These are phyloP conservation scores for Artibeus jamaicensis DNA, from an alignment of 2,797 vertebrate species.

Conservation along the genomic window DNA sequence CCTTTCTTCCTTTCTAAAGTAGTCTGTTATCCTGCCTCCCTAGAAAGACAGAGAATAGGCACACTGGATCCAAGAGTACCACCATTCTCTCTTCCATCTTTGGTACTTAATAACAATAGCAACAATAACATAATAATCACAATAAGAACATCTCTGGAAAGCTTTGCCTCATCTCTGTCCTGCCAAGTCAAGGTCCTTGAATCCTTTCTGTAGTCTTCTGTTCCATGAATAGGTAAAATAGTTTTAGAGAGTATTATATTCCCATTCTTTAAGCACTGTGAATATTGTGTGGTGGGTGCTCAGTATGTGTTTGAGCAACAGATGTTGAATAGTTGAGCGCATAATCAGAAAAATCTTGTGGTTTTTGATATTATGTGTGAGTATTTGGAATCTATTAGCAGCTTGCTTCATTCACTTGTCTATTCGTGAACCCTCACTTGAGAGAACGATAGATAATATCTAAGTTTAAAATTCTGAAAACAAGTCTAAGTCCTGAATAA, in stretches of 20 bases:
- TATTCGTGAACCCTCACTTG: not conserved
- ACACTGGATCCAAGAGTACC: not conserved
- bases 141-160: not conserved
- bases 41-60: not conserved
- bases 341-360: not conserved
- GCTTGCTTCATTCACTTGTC: not conserved
- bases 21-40: not conserved
- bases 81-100: not conserved
- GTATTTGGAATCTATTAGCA: not conserved
- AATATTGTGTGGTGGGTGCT: not conserved
- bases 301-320: not conserved
- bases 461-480: slow-evolving; percentile 17
- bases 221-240: not conserved
- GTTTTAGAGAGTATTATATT: not conserved
- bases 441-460: not conserved
- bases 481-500: not conserved
- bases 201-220: not conserved
- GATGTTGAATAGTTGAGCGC: not conserved
- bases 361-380: not conserved
- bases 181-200: not conserved
- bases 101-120: not conserved
- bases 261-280: not conserved
- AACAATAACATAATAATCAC: not conserved
- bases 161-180: not conserved
- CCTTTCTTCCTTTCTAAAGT: not conserved